These are phyloP conservation scores for Hybos culiciformis DNA, from an alignment of 2,888 invertebrate genomes.

Conservation along the genomic window DNA sequence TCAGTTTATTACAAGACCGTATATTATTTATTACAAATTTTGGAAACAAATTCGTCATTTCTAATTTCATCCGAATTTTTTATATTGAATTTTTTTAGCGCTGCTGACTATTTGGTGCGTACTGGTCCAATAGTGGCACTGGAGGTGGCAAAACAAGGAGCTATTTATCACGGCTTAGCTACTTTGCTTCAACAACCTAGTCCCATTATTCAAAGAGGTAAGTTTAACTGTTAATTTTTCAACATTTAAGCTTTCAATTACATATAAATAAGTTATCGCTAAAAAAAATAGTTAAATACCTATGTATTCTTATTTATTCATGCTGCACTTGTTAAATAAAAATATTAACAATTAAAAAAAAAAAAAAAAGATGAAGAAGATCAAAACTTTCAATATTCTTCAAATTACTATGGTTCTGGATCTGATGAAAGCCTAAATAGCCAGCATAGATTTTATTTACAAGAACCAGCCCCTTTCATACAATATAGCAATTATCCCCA, in stretches of 20 bases:
- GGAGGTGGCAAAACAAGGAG: slow-evolving; percentile 96
- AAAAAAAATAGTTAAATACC: not conserved
- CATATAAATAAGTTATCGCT: not conserved
- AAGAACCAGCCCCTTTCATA: not conserved
- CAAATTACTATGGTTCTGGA: slow-evolving; percentile 25
- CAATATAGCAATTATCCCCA: slow-evolving; percentile 14
- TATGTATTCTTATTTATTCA: not conserved
- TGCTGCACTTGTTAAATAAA: not conserved
- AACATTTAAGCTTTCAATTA: slow-evolving; percentile 2
- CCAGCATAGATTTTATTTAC: not conserved
- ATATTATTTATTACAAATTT: too few relatives aligned
- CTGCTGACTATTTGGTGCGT: slow-evolving; percentile 88
- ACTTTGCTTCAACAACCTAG: slow-evolving; percentile 85
- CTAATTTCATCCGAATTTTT: not conserved
- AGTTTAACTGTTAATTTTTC: slow-evolving; percentile 18
- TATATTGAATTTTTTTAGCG: slow-evolving; percentile 46
- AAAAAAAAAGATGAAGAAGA: slow-evolving; percentile 15
- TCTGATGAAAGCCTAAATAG: slow-evolving; percentile 33
- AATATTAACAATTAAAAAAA: not conserved
- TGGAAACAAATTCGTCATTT: too few relatives aligned
- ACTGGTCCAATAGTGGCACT: slow-evolving; percentile 88
- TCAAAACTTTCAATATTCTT: slow-evolving; percentile 21
- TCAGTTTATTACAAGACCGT: too few relatives aligned
- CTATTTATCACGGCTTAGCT: slow-evolving; percentile 90
- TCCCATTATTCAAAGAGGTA: slow-evolving; percentile 65